Evolutionary conservation across 2,888 invertebrate genomes (phyloP).

Genomic region (Philereme transversata): DNA sequence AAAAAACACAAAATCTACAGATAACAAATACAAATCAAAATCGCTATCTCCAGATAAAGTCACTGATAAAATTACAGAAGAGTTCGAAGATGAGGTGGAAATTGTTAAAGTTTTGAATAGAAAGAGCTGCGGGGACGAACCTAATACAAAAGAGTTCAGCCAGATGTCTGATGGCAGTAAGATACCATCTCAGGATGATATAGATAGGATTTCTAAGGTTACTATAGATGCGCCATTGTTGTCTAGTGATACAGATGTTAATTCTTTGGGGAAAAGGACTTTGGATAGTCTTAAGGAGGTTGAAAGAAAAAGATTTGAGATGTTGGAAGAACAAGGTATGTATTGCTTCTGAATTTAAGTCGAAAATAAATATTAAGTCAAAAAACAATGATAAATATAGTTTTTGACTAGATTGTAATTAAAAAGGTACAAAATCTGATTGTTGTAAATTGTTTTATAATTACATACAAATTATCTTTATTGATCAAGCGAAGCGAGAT

Average conservation of each 20-base stretch:
- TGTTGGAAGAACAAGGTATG: conserved; percentile 95
- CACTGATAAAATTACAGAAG: conserved; percentile 61
- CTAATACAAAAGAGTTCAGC: conserved; percentile 60
- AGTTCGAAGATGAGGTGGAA: conserved; percentile 38
- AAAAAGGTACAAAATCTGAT: no score
- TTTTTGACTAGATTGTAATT: no score
- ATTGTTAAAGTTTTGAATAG: conserved; percentile 59
- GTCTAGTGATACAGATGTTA: conserved; percentile 86
- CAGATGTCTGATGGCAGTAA: conserved; percentile 70
- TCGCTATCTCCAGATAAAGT: conserved; percentile 70
- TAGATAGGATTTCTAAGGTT: conserved; percentile 94
- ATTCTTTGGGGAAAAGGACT: conserved; percentile 89
- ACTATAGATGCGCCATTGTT: conserved; percentile 92
- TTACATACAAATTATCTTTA: no score
- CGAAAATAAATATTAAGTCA: no score
- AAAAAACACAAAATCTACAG: conserved; percentile 68
- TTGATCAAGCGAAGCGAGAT: no score
- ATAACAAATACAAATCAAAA: conserved; percentile 79
- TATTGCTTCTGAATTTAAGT: neutral
- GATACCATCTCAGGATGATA: conserved; percentile 92
- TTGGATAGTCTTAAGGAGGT: conserved; percentile 95
- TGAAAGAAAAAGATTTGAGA: conserved; percentile 92
- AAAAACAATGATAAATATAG: no score
- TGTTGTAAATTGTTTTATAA: no score
- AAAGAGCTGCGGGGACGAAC: conserved; percentile 79